phyloP scores from a whole-genome alignment of 1,140 invertebrate genomes.

The Drosophila malerkotliana region DNA sequence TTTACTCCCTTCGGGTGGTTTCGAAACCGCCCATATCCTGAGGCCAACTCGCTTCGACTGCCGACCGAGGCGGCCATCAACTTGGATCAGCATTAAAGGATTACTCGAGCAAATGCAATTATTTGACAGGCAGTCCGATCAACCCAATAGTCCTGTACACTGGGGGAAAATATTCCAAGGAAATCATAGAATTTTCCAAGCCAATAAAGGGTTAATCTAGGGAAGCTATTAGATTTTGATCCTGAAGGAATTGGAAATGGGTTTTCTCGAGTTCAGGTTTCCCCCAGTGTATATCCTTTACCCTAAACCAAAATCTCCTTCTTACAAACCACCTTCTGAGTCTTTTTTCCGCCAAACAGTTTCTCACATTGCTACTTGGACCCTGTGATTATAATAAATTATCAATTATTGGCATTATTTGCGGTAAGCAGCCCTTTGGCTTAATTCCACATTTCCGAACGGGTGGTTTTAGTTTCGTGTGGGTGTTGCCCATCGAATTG shows the following conservation, averaged over 20 bases:
- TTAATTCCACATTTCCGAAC: slow-evolving; percentile 21
- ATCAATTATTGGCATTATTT: slow-evolving; percentile 80
- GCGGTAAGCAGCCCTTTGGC: slow-evolving; percentile 22
- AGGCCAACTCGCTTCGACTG: slow-evolving; percentile 35
- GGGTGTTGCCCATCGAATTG: slow-evolving; percentile 38
- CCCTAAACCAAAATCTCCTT: slow-evolving; percentile 4
- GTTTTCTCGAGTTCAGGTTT: not conserved
- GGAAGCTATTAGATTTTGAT: too few species aligned
- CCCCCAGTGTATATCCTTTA: slow-evolving; percentile 10
- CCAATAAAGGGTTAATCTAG: too few species aligned
- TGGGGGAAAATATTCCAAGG: not conserved
- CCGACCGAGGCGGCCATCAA: slow-evolving; percentile 57
- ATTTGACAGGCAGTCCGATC: slow-evolving; percentile 65
- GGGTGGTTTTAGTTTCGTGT: slow-evolving; percentile 16
- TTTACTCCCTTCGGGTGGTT: slow-evolving; percentile 11
- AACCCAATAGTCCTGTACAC: slow-evolving; percentile 24
- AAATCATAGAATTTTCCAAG: not conserved
- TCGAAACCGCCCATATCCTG: slow-evolving; percentile 30
- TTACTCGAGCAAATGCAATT: slow-evolving; percentile 83
- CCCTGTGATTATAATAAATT: slow-evolving; percentile 79
- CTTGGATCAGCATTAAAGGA: slow-evolving; percentile 83
- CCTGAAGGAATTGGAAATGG: too few species aligned
- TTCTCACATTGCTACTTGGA: slow-evolving; percentile 41
- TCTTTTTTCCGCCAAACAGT: slow-evolving; percentile 13
- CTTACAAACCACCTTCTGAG: slow-evolving; percentile 18